phyloP scores from a whole-genome alignment of 1,140 invertebrate species.

The Drosophila takahashii region DNA sequence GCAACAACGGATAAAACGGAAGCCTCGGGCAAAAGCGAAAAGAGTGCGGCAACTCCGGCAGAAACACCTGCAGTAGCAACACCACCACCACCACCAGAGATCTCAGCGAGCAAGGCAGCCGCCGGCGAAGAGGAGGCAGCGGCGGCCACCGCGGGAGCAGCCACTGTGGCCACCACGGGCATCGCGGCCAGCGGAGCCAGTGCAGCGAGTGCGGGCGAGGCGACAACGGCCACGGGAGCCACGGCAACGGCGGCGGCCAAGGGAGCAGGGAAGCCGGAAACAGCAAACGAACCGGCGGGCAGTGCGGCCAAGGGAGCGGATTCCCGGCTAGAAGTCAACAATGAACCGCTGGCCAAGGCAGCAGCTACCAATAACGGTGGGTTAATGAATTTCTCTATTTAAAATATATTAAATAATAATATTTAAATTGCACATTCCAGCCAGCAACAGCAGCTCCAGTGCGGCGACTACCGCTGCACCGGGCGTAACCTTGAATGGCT shows the following conservation, averaged over 20 bases:
- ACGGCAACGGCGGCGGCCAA: constrained; percentile 16
- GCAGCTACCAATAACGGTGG: constrained; percentile 39
- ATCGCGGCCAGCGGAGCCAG: constrained; percentile 6
- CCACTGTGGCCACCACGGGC: constrained; percentile 4
- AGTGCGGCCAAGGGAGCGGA: constrained; percentile 38
- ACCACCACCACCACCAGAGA: constrained; percentile 40
- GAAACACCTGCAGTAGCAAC: not conserved
- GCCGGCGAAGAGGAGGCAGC: constrained; percentile 35
- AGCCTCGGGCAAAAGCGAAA: not conserved
- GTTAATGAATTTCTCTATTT: too few species aligned
- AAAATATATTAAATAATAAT: too few species aligned
- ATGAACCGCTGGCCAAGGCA: constrained; percentile 31
- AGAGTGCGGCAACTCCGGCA: constrained; percentile 2
- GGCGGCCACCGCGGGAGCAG: constrained; percentile 5
- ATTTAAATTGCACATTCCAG: constrained; percentile 1
- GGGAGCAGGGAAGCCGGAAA: constrained; percentile 29
- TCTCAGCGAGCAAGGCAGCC: constrained; percentile 50
- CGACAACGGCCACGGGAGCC: constrained; percentile 4
- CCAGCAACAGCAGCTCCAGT: constrained; percentile 1
- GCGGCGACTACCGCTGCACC: constrained; percentile 28
- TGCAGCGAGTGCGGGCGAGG: constrained; percentile 5
- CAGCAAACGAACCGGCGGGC: constrained; percentile 10
- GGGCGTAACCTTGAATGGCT: constrained; percentile 63
- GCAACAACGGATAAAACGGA: not conserved
- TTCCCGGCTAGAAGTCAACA: constrained; percentile 2